A percentile compares a stretch with the other conserved stretches of the same genome.
Evolutionary conservation across 37 sponge, comb jelly and placozoan genomes (phyloP).

Genomic region (Dysidea cf. avara): DNA sequence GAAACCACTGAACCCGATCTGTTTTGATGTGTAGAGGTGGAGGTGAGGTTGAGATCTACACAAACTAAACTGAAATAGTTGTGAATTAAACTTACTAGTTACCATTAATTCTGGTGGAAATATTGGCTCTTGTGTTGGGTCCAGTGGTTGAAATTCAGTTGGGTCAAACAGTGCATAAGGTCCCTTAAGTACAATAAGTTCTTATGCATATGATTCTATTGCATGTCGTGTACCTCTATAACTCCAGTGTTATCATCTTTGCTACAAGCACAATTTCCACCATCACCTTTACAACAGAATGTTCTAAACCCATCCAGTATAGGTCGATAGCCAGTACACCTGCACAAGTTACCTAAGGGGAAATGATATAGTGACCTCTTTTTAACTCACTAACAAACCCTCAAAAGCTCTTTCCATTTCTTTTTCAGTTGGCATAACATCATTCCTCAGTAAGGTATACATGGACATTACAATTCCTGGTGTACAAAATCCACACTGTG

Average conservation of each 20-base stretch:
- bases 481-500: slow-evolving; percentile 76
- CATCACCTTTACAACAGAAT: slow-evolving; percentile 33
- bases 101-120: slow-evolving; percentile 69
- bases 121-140: slow-evolving; percentile 62
- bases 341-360: slow-evolving; percentile 47
- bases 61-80: slow-evolving; percentile 1
- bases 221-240: slow-evolving; percentile 1
- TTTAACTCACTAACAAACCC: background rate
- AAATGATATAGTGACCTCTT: background rate
- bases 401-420: slow-evolving; percentile 60
- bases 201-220: background rate
- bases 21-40: slow-evolving; percentile 25
- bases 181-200: background rate
- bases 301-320: slow-evolving; percentile 60
- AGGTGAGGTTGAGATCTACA: background rate
- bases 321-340: slow-evolving; percentile 71
- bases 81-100: background rate
- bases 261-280: slow-evolving; percentile 2
- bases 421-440: slow-evolving; percentile 30
- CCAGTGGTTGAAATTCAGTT: slow-evolving; percentile 24
- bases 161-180: slow-evolving; percentile 28
- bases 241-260: slow-evolving; percentile 13
- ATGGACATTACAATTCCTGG: slow-evolving; percentile 76
- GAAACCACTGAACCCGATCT: slow-evolving; percentile 30
- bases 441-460: slow-evolving; percentile 66